Conservation (phyloP, 2,888 invertebrate species). For the Epinotia nisella region DNA sequence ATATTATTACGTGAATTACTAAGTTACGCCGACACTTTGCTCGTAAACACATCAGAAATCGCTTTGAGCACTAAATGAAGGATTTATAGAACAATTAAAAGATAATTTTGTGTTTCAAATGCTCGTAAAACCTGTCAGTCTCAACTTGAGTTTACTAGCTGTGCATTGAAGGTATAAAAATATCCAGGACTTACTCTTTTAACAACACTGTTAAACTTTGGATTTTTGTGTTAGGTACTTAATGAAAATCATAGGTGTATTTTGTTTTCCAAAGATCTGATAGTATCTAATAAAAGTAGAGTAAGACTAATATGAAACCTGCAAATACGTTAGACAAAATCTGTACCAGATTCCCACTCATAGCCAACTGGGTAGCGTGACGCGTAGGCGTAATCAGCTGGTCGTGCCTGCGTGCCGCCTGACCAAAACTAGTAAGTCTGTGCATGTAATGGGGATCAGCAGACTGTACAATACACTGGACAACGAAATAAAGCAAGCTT, state of each 20-base stretch:
- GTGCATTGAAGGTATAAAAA: neutral
- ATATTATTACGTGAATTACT: slow-evolving; percentile 21
- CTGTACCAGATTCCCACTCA: too few relatives aligned
- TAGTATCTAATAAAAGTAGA: neutral
- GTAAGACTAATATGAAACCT: neutral
- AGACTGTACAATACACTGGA: too few relatives aligned
- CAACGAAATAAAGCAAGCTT: too few relatives aligned
- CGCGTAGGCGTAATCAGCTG: too few relatives aligned
- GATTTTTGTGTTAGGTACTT: neutral
- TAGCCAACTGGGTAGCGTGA: too few relatives aligned
- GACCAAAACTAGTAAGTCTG: too few relatives aligned
- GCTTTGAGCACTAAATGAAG: slow-evolving; percentile 15
- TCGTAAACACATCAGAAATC: slow-evolving; percentile 10
- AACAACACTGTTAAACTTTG: neutral
- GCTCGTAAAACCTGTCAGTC: neutral
- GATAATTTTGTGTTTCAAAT: slow-evolving; percentile 13
- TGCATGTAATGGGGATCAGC: too few relatives aligned
- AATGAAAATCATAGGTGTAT: neutral
- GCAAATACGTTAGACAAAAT: too few relatives aligned
- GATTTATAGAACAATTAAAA: slow-evolving; percentile 21
- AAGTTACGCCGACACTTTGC: slow-evolving; percentile 13
- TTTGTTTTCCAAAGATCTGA: neutral
- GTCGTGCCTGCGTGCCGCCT: too few relatives aligned
- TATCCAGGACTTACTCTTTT: neutral
- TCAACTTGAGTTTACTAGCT: neutral